Percentiles rank a stretch among this genome's conserved stretches.
phyloP scores from a whole-genome alignment of 2,888 invertebrate species.

The Dione vanillae region DNA sequence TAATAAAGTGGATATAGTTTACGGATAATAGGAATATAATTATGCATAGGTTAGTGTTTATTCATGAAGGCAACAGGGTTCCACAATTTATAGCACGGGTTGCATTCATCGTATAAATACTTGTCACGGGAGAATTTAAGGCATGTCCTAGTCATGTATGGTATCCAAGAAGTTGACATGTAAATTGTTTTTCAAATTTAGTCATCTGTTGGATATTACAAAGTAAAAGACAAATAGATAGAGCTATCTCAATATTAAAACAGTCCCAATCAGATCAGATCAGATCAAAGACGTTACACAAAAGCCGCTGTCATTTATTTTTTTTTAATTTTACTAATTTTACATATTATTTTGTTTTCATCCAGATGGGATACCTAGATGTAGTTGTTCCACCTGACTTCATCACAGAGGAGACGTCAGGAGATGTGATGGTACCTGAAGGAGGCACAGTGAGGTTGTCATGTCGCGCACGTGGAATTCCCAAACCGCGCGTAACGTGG shows the following conservation, averaged over 20 bases:
- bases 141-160: neutral
- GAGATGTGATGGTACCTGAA: constrained; percentile 94
- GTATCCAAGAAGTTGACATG: neutral
- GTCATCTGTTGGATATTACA: neutral
- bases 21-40: neutral
- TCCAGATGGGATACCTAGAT: constrained; percentile 91
- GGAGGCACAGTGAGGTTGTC: constrained; percentile 88
- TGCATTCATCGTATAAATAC: constrained; percentile 11
- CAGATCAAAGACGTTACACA: no score
- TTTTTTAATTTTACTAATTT: neutral
- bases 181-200: neutral
- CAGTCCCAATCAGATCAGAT: no score
- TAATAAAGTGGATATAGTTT: neutral
- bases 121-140: neutral
- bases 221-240: no score
- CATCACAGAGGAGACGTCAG: constrained; percentile 93
- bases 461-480: constrained; percentile 91
- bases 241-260: no score
- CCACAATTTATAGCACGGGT: neutral
- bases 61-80: neutral
- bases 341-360: neutral
- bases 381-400: constrained; percentile 97
- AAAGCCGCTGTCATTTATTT: neutral
- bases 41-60: constrained; percentile 1
- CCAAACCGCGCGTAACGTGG: constrained; percentile 92